Evolutionary conservation across 1,140 invertebrate genomes (phyloP), one percentile per base, ranked within the genome.

Genomic region (Bombus polaris): DNA sequence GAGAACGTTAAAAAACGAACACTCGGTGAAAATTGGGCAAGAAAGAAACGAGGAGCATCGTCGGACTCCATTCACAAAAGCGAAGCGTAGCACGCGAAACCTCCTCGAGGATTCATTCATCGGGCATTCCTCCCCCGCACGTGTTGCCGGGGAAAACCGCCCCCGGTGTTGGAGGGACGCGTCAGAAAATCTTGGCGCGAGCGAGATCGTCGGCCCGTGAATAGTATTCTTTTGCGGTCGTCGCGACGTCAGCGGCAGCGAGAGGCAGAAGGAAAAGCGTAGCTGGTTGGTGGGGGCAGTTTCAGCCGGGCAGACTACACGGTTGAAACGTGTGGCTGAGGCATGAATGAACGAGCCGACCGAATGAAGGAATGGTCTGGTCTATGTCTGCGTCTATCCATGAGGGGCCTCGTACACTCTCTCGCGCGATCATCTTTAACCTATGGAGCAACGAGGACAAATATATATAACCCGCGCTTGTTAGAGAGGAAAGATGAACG

Each of bases 301-400:
- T 47, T 37, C 44, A 25, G 57, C 65, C 44, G 70, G 71, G 83
- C 59, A 44, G 53, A 84, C 83, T 82, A 88, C 81, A 37, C 86
- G 83, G 87, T 82, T 88, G 78, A 89, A 89, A 82, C 88, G 88
- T 82, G 87, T 72, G 86, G 87, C 83, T 22, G 47, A 44, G 80
- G 88, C 88, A 89, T 89, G 88, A 89, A 89, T 89, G 89, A 90
- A 90, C 89, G 66, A 88, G 72, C 81, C 85, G 88, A 85, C 85
- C 89, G 89, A 89, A 90, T 83, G 88, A 89, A 90, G 88, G 70
- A 89, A 81, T 81, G 88, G 59, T 13, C 28, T 42, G 71, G 82
- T 42, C 42, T n/a, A 39, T 44, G 53, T 57, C 25, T 78, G 53
- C 47, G 39, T 47, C 42, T 62, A 53, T 42, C 28, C 57, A 57